phyloP scores from a whole-genome alignment of 2,888 invertebrate species.

The Chamaedrilus cognettii region DNA sequence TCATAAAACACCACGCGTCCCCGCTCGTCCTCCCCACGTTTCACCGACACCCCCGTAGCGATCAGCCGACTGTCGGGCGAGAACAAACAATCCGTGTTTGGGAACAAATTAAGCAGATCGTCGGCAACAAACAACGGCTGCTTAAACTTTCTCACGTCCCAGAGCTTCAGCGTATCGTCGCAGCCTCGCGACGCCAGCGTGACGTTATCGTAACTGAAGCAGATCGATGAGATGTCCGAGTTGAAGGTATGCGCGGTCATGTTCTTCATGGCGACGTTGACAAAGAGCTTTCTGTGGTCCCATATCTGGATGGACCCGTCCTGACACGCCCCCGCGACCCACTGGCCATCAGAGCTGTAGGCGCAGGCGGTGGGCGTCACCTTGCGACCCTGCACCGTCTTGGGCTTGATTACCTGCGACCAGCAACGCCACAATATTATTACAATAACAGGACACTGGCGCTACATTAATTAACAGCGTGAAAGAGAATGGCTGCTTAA shows the following conservation, averaged over 20 bases:
- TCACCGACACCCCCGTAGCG: slow-evolving; percentile 83
- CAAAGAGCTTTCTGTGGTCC: slow-evolving; percentile 90
- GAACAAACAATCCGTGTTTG: slow-evolving; percentile 70
- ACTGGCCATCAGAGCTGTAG: slow-evolving; percentile 82
- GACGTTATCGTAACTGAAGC: slow-evolving; percentile 85
- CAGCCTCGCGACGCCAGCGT: slow-evolving; percentile 79
- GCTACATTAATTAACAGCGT: too few relatives aligned
- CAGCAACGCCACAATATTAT: background rate
- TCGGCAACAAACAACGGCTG: slow-evolving; percentile 72
- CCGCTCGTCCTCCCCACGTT: slow-evolving; percentile 60
- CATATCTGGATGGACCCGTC: slow-evolving; percentile 98
- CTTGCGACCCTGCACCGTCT: slow-evolving; percentile 71
- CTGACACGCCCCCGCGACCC: slow-evolving; percentile 86
- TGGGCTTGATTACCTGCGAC: slow-evolving; percentile 80
- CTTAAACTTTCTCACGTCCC: slow-evolving; percentile 87
- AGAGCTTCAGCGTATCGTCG: slow-evolving; percentile 93
- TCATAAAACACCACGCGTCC: slow-evolving; percentile 75
- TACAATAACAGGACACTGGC: too few relatives aligned
- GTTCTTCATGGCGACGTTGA: slow-evolving; percentile 77
- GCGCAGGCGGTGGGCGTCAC: slow-evolving; percentile 82
- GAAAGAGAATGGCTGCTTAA: too few relatives aligned
- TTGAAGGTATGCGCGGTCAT: slow-evolving; percentile 72
- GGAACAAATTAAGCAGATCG: slow-evolving; percentile 78
- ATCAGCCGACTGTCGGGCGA: slow-evolving; percentile 91
- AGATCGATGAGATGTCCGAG: slow-evolving; percentile 79